These are phyloP conservation scores for Neolamprologus kungweensis DNA, from an alignment of 2,113 vertebrate species.

Conservation along the genomic window DNA sequence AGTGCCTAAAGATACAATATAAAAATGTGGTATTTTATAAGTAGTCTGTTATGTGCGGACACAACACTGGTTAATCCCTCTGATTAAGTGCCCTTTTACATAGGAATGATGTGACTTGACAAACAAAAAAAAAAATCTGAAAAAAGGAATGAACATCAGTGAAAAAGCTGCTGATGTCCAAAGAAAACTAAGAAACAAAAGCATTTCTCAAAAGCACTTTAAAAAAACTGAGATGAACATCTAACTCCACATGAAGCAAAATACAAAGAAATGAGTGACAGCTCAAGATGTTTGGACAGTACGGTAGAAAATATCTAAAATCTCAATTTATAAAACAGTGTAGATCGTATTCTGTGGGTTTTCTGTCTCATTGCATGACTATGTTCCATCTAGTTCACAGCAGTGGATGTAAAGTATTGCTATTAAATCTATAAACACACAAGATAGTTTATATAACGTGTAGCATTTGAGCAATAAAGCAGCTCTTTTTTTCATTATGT, in stretches of 20 bases:
- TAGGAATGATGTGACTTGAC: neutral
- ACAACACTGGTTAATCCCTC: neutral
- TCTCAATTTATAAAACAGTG: neutral
- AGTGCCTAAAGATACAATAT: neutral
- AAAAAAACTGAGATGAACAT: neutral
- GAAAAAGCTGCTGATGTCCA: neutral
- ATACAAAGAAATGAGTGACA: neutral
- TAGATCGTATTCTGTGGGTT: neutral
- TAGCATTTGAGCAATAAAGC: neutral
- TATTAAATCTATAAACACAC: neutral
- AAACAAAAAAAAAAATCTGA: accelerated
- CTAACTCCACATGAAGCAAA: neutral
- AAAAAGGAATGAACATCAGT: neutral
- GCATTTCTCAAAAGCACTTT: neutral
- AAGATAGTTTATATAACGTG: neutral
- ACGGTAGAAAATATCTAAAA: neutral
- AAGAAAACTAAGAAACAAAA: neutral
- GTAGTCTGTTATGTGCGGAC: neutral
- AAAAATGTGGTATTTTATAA: neutral
- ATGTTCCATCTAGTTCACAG: neutral
- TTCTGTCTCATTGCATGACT: neutral
- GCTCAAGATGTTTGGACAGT: neutral
- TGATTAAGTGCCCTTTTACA: neutral
- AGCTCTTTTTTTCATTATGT: neutral
- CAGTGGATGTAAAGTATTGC: neutral